Conservation (phyloP, 2,888 invertebrate genomes). For the Slavum lentiscoides region DNA sequence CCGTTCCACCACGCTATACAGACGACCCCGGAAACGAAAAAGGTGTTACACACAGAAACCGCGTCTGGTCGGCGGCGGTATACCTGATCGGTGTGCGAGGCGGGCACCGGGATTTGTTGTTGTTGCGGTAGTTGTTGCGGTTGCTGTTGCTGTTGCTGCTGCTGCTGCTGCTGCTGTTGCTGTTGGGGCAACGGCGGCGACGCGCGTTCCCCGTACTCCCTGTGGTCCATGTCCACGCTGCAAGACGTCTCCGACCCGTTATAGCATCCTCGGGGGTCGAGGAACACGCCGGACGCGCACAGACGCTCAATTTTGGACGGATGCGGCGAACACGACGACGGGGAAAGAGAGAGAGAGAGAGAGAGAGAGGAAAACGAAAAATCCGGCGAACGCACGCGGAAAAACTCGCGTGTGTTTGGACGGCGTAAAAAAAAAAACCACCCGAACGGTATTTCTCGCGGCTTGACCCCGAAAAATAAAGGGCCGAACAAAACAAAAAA, state of each 20-base stretch:
- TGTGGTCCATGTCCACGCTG: slow-evolving; percentile 52
- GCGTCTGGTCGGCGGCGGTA: neutral
- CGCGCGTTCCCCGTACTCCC: slow-evolving; percentile 48
- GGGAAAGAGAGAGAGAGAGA: neutral
- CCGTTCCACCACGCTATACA: too few species aligned
- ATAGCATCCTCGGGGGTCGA: slow-evolving; percentile 54
- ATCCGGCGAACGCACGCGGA: neutral
- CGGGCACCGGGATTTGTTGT: slow-evolving; percentile 17
- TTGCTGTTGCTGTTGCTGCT: neutral
- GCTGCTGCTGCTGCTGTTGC: slow-evolving; percentile 23
- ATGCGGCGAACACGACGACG: neutral
- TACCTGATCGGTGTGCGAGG: slow-evolving; percentile 44
- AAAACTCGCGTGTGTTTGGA: neutral
- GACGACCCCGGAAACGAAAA: neutral
- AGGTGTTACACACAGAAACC: neutral
- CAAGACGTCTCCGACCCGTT: slow-evolving; percentile 53
- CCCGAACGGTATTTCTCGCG: neutral
- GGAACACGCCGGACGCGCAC: slow-evolving; percentile 53
- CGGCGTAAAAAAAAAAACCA: too few species aligned
- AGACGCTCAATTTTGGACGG: slow-evolving; percentile 53
- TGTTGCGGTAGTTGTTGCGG: neutral
- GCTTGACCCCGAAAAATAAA: too few species aligned
- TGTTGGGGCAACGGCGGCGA: slow-evolving; percentile 21
- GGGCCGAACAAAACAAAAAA: too few species aligned
- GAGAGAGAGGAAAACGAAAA: neutral